Percentiles rank a stretch among this genome's conserved stretches.
phyloP scores from a whole-genome alignment of 2,888 invertebrate species.

The Helicoverpa assulta region DNA sequence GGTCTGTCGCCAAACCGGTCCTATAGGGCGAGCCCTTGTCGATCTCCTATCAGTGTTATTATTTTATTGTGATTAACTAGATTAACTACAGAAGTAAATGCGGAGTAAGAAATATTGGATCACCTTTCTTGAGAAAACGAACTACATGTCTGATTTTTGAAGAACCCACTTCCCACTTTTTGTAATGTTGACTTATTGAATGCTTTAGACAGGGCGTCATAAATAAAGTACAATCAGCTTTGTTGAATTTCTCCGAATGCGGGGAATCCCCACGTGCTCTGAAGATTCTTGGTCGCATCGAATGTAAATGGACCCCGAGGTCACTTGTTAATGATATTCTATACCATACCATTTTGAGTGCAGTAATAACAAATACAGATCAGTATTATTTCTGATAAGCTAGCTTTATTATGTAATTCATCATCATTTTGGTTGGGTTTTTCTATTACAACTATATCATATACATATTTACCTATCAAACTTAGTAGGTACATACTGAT shows the following conservation, averaged over 20 bases:
- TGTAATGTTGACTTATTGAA: not conserved
- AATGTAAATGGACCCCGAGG: conserved; percentile 10
- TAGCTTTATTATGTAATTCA: no score
- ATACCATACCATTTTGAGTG: not conserved
- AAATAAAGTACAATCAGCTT: conserved; percentile 16
- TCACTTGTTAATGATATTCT: not conserved
- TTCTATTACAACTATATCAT: not conserved
- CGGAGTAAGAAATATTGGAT: no score
- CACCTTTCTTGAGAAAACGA: not conserved
- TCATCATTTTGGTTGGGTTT: not conserved
- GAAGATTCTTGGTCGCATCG: conserved; percentile 3
- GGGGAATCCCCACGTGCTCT: conserved; percentile 29
- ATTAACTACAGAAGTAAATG: no score
- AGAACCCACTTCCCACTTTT: conserved; percentile 7
- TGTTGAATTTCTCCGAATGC: conserved; percentile 35
- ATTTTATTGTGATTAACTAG: conserved; percentile 1
- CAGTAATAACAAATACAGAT: no score
- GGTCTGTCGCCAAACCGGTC: conserved; percentile 68
- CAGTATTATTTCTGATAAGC: no score
- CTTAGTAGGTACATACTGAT: not conserved
- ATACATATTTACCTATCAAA: not conserved
- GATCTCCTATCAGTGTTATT: conserved; percentile 41
- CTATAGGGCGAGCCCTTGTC: conserved; percentile 57
- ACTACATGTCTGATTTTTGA: not conserved
- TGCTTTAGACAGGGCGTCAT: conserved; percentile 10